Conservation (phyloP, 2,113 vertebrate genomes). For the Sterna hirundo region DNA sequence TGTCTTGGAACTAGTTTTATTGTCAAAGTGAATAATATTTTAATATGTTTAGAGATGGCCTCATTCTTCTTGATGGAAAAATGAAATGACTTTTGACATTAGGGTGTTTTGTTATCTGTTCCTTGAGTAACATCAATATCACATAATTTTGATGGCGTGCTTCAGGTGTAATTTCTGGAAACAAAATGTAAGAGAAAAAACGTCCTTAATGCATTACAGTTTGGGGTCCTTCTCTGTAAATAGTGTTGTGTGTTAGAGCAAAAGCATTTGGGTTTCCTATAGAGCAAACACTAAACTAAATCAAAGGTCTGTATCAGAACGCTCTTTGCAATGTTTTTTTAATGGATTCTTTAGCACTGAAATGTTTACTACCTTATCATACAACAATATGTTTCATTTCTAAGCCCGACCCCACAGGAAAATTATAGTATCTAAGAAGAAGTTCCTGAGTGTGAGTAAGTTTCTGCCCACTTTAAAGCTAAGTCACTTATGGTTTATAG, state of each 20-base stretch:
- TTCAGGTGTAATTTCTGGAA: slow-evolving; percentile 45
- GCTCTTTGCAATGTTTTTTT: background rate
- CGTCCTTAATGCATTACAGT: background rate
- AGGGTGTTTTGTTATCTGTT: slow-evolving; percentile 70
- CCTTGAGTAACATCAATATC: slow-evolving; percentile 53
- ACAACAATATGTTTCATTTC: background rate
- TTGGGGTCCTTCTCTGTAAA: slow-evolving; percentile 2
- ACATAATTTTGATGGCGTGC: slow-evolving; percentile 42
- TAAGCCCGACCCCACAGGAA: background rate
- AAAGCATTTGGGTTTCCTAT: background rate
- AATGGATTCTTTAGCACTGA: background rate
- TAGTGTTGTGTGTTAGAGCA: background rate
- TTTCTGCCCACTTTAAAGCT: background rate
- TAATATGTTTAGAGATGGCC: slow-evolving; percentile 75
- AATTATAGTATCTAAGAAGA: background rate
- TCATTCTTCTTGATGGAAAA: slow-evolving; percentile 71
- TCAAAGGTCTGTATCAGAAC: background rate
- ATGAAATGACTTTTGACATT: slow-evolving; percentile 71
- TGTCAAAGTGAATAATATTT: slow-evolving; percentile 83
- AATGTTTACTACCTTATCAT: background rate
- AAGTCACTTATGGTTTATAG: background rate
- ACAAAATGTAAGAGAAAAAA: slow-evolving; percentile 30
- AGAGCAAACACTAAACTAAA: background rate
- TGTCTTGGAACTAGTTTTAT: slow-evolving; percentile 73
- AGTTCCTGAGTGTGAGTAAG: background rate